Conservation (phyloP, 1,140 invertebrate species). For the Drosophila ananassae region DNA sequence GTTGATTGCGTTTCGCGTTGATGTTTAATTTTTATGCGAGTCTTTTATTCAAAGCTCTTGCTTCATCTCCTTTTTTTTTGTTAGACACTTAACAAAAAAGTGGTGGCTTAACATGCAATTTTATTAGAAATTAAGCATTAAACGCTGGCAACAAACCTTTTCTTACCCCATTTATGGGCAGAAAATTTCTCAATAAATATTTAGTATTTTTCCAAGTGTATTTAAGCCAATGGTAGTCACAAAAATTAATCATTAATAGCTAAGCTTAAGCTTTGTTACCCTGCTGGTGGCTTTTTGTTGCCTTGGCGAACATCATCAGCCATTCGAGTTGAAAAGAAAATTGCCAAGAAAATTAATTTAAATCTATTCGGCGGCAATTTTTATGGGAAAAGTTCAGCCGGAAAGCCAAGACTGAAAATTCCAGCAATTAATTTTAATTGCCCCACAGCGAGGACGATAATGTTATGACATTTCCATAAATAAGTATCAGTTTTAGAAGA, state of each 20-base stretch:
- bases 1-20: slow-evolving; percentile 77
- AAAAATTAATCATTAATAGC: slow-evolving; percentile 74
- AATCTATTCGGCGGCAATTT: slow-evolving; percentile 69
- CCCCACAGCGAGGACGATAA: slow-evolving; percentile 38
- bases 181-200: not conserved
- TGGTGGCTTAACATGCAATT: not conserved
- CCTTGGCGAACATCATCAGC: slow-evolving; percentile 16
- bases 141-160: not conserved
- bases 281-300: slow-evolving; percentile 21
- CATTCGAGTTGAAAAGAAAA: slow-evolving; percentile 43
- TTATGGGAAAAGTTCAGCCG: slow-evolving; percentile 48
- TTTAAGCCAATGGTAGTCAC: slow-evolving; percentile 13
- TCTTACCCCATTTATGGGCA: not conserved
- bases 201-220: slow-evolving; percentile 4
- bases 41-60: slow-evolving; percentile 43
- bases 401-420: slow-evolving; percentile 39
- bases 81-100: not conserved
- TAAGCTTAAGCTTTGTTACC: slow-evolving; percentile 42
- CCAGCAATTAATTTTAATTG: slow-evolving; percentile 75
- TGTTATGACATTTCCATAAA: slow-evolving; percentile 75
- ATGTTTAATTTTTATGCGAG: slow-evolving; percentile 75
- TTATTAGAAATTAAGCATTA: no score
- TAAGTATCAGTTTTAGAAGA: slow-evolving; percentile 29
- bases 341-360: slow-evolving; percentile 65
- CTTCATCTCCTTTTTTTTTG: not conserved